Conservation (phyloP, 2,113 vertebrate species). For the Hipposideros armiger region DNA sequence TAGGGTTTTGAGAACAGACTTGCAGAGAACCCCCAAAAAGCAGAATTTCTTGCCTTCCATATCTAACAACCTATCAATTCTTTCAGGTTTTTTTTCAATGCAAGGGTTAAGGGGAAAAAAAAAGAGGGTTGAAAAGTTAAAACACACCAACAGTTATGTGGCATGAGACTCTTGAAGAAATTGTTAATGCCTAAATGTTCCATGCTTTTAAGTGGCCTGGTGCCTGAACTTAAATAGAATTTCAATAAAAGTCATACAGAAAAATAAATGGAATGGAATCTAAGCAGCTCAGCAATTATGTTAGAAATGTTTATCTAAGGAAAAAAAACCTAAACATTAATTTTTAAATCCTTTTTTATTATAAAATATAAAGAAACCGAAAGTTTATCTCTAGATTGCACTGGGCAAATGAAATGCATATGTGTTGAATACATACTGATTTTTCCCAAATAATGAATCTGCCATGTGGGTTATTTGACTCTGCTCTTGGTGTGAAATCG, state of each 20-base stretch:
- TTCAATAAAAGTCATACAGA: constrained; percentile 77
- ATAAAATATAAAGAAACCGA: constrained; percentile 74
- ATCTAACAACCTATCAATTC: background rate
- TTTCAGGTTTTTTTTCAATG: constrained; percentile 3
- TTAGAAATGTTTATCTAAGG: constrained; percentile 74
- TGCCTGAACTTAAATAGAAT: constrained; percentile 77
- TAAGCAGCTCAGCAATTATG: constrained; percentile 59
- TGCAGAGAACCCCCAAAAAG: background rate
- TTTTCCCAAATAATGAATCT: constrained; percentile 46
- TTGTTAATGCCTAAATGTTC: constrained; percentile 40
- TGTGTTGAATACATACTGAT: constrained; percentile 63
- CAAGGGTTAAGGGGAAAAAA: constrained; percentile 39
- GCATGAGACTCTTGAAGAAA: constrained; percentile 45
- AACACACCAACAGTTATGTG: constrained; percentile 7
- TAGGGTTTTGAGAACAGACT: background rate
- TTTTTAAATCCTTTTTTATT: constrained; percentile 65
- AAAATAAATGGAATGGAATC: constrained; percentile 81
- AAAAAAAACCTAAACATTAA: constrained; percentile 57
- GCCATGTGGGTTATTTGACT: background rate
- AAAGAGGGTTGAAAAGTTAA: constrained; percentile 58
- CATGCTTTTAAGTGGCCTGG: constrained; percentile 38
- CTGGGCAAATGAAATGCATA: constrained; percentile 79
- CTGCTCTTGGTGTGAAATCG: constrained; percentile 8
- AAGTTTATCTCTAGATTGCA: constrained; percentile 81
- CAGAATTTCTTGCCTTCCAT: background rate